These are phyloP conservation scores for Platyscapa corneri DNA, from an alignment of 1,140 invertebrate species.

Conservation along the genomic window DNA sequence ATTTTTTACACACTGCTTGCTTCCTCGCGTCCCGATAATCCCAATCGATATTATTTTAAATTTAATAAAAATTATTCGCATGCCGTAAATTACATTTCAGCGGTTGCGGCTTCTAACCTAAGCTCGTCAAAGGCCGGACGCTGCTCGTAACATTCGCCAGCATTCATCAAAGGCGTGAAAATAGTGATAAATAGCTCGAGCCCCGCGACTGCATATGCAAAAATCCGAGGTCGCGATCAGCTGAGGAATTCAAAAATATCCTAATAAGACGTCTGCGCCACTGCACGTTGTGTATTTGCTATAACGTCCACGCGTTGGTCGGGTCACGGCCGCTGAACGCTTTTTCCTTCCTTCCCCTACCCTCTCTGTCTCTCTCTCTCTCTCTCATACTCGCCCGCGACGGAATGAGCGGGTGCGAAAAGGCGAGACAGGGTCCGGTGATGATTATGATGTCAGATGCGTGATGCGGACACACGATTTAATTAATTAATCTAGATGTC, in stretches of 20 bases:
- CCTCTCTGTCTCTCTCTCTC: slow-evolving; percentile 12
- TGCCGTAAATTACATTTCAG: too few relatives aligned
- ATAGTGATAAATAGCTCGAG: background rate
- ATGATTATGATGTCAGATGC: slow-evolving; percentile 6
- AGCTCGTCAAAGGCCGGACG: background rate
- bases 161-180: background rate
- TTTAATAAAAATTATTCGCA: too few relatives aligned
- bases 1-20: too few relatives aligned
- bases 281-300: background rate
- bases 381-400: background rate
- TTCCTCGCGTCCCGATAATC: too few relatives aligned
- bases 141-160: background rate
- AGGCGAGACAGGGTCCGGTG: background rate
- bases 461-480: background rate
- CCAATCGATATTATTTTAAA: too few relatives aligned
- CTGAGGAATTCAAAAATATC: slow-evolving; percentile 22
- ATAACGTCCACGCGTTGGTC: background rate
- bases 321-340: slow-evolving; percentile 39
- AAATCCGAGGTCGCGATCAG: background rate
- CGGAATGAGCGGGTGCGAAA: background rate
- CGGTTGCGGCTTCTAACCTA: background rate
- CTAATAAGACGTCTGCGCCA: slow-evolving; percentile 2
- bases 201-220: too few relatives aligned
- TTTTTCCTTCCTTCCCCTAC: background rate
- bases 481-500: slow-evolving; percentile 19